These are phyloP conservation scores for Acanthaster planci DNA, from an alignment of 35 echinoderm and acorn worm genomes.

Conservation along the genomic window DNA sequence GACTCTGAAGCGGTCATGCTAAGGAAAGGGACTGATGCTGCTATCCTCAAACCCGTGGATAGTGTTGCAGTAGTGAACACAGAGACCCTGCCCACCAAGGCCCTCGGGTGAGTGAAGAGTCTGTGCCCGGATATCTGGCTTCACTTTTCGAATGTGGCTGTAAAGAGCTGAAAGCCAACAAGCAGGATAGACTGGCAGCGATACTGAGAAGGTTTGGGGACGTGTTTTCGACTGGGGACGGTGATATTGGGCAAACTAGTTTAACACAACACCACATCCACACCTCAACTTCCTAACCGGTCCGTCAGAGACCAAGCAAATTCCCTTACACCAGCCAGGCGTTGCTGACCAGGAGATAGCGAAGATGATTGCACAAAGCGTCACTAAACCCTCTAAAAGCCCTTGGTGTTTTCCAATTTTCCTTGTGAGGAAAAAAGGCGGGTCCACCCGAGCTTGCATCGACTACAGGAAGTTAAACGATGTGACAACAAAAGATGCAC, in stretches of 20 bases:
- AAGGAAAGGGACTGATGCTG: background rate
- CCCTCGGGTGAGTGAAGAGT: background rate
- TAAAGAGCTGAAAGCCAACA: background rate
- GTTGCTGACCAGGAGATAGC: slow-evolving; percentile 1
- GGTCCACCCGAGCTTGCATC: slow-evolving; percentile 44
- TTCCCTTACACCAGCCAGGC: slow-evolving; percentile 22
- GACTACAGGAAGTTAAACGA: too few relatives aligned
- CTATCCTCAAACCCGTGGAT: slow-evolving; percentile 30
- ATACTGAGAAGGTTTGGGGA: slow-evolving; percentile 35
- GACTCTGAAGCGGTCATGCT: background rate
- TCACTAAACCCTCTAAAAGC: slow-evolving; percentile 39
- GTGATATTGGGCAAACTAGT: slow-evolving; percentile 35
- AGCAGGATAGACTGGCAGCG: too few relatives aligned
- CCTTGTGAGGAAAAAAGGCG: slow-evolving; percentile 64
- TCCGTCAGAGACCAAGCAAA: slow-evolving; percentile 12
- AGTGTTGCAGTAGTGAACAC: background rate
- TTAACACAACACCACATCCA: slow-evolving; percentile 38
- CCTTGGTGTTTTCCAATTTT: slow-evolving; percentile 56
- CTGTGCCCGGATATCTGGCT: background rate
- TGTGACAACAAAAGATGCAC: slow-evolving; percentile 56
- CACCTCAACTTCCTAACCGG: slow-evolving; percentile 17
- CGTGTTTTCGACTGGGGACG: slow-evolving; percentile 1
- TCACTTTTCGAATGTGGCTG: background rate
- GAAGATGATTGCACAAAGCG: slow-evolving; percentile 17
- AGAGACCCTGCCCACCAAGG: background rate